Evolutionary conservation across 2,113 vertebrate species (phyloP), one percentile per base, ranked within the genome.

Genomic region (Alectura lathami): DNA sequence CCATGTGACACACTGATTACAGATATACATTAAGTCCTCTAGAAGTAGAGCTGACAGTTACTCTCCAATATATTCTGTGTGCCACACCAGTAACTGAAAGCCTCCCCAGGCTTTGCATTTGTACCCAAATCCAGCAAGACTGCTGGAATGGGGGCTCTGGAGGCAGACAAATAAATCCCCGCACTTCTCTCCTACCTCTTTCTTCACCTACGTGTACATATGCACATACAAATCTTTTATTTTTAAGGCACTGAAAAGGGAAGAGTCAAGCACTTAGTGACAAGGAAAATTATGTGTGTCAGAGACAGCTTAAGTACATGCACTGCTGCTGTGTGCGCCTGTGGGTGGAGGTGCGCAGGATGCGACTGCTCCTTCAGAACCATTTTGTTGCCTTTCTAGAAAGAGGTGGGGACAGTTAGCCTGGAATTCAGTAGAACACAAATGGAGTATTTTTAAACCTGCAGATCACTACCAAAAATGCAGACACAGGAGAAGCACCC

Each of bases 251-350:
- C 2, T 57, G 57, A 15, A 68, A 88, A 79, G 50, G 10, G 81
- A 86, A 95, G 88, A 93, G 91, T 94, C 24, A 23, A 96, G 76
- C 88, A 92, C 79, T 93, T 78, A 86, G 66, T 88, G 76, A 89
- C 79, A 74, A 94, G 78, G 92, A 82, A 96, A 97, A 97, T 86
- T 84, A 85, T 70, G 78, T 81, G 77, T 96, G 77, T 96, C 92
- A 93, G 94, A 93, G 92, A 96, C 95, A 97, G 92, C 93, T 93
- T 81, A 96, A 97, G 80, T 96, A 91, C 48, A 94, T 62, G 83
- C 82, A 91, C 1, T 68, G 90, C 75, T 93, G 94, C 83, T 94
- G 85, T 75, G 94, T 48, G 80, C 3, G 47, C 91, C 86, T 56
- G 93, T 92, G 42, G 94, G 95, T 1, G 91, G 72, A 18, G 89